Base-by-base conservation (phyloP, 2,797 vertebrate genomes). In the Sciaenops ocellatus region DNA sequence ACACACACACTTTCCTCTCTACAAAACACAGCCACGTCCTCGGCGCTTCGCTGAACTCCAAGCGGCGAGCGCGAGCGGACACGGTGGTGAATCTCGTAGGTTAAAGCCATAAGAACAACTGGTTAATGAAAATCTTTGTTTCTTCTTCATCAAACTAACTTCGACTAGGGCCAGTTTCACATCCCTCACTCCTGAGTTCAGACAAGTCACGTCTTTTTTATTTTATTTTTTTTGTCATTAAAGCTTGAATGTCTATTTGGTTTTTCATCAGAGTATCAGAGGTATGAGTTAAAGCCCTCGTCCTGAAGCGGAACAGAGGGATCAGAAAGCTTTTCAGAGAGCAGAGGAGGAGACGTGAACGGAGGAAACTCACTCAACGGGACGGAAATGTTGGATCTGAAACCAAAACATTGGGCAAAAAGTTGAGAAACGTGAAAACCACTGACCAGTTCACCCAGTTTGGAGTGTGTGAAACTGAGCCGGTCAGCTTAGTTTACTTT, bases 201-300 rank as follows among this genome's bases (percentile, higher is more conserved):
- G 86, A 89, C 88, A 82, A 73, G 79, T 88, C 85, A 57, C 41
- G 44, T 87, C 78, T 76, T 83, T 55, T 76, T 72, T 46, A 51
- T 42, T 20, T 63, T 16, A 61, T 34, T 52, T 42, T 51, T 73
- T 77, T 69, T 38, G 8, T 90, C 72, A 77, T 92, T 94, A 94
- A 95, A 94, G 92, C 91, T 92, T 91, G 90, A 90, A 85, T 47
- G 87, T 94, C 83, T 94, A 92, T 95, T 96, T 95, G 94, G 94
- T 94, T 95, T 94, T 92, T 93, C 83, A 88, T 93, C 85, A 86
- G 90, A 83, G 89, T 82, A 82, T 91, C 89, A 93, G 94, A 95
- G 92, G 93, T 94, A 94, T 87, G 91, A 90, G 88, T 89, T 78
- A 60, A 73, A 82, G 69, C 63, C 84, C 73, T 80, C 80, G 38